A percentile compares a stretch with the other conserved stretches of the same genome.
These are phyloP conservation scores for Paradisaea rubra DNA, from an alignment of 2,113 vertebrate species.

Conservation along the genomic window DNA sequence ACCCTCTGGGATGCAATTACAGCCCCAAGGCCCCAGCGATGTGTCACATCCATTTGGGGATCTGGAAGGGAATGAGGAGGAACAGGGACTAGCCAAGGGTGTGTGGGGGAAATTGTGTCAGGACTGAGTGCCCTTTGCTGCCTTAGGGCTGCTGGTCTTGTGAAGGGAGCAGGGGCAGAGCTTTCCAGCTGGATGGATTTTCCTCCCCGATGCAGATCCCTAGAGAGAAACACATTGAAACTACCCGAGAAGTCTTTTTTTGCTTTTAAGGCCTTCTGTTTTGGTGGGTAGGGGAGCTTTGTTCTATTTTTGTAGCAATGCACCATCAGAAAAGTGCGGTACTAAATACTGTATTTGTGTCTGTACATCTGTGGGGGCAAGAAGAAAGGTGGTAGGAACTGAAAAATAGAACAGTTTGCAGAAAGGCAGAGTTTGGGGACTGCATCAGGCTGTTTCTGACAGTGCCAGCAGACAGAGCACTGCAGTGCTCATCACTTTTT, in stretches of 20 bases:
- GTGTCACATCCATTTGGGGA: background rate
- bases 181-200: background rate
- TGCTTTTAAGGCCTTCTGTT: background rate
- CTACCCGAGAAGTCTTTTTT: background rate
- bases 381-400: background rate
- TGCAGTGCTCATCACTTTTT: background rate
- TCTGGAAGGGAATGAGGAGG: background rate
- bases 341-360: background rate
- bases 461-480: background rate
- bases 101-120: background rate
- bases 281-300: background rate
- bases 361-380: background rate
- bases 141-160: background rate
- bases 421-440: background rate
- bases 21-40: background rate
- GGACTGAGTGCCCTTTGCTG: background rate
- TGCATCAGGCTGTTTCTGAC: background rate
- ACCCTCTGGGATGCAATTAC: too few relatives aligned
- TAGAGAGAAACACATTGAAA: background rate
- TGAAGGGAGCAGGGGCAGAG: background rate
- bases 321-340: accelerated
- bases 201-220: background rate
- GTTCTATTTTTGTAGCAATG: background rate
- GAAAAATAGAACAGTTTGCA: background rate
- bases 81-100: background rate